These are phyloP conservation scores for Fopius arisanus DNA, from an alignment of 1,140 invertebrate genomes.

Conservation along the genomic window DNA sequence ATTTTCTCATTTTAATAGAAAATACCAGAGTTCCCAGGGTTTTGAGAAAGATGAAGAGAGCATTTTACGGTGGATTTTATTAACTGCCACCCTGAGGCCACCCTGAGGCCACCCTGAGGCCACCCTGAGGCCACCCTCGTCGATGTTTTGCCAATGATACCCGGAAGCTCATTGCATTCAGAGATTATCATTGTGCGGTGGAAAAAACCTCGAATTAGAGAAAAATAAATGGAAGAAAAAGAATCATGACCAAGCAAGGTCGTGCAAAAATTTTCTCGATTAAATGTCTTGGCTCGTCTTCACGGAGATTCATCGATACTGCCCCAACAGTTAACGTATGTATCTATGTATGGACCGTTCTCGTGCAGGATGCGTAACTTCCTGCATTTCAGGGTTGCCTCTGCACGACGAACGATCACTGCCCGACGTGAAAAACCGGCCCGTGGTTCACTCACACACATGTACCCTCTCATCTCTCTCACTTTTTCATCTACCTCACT, in stretches of 20 bases:
- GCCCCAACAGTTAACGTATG: constrained; percentile 14
- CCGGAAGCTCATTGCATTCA: not conserved
- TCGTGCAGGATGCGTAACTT: constrained; percentile 14
- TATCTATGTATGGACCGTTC: constrained; percentile 14
- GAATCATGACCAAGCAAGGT: constrained; percentile 8
- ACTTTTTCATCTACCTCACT: not conserved
- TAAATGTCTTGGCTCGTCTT: constrained; percentile 5
- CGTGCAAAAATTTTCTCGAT: constrained; percentile 4
- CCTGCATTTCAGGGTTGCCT: constrained; percentile 12
- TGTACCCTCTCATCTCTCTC: not conserved
- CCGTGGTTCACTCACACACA: not conserved
- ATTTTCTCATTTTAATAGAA: not conserved
- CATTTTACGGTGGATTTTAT: not conserved
- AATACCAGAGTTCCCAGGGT: not conserved
- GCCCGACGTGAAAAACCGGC: constrained; percentile 10
- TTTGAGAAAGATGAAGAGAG: not conserved
- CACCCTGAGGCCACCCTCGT: not conserved
- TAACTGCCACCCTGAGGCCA: not conserved
- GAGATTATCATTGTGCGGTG: not conserved
- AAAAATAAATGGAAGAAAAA: not conserved
- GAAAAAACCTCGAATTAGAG: constrained; percentile 5
- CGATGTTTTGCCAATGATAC: not conserved
- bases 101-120: too few species aligned
- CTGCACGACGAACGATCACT: constrained; percentile 9
- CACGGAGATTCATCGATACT: constrained; percentile 13